phyloP scores from a whole-genome alignment of 2,113 vertebrate species.

The Coturnix japonica region DNA sequence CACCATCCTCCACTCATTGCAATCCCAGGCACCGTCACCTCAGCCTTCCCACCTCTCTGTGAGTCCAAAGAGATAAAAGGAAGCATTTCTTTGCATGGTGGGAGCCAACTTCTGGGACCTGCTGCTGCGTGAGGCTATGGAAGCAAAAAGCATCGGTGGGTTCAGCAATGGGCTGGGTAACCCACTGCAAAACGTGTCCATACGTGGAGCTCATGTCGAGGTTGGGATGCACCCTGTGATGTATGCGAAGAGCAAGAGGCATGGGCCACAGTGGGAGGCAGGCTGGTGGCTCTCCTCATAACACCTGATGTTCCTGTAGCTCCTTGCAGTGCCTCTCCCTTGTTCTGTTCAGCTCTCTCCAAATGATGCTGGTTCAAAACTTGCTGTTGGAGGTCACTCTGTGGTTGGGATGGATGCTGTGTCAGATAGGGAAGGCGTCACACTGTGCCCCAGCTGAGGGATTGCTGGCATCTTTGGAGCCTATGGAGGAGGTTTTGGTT shows the following conservation, averaged over 20 bases:
- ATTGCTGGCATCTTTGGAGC: not conserved
- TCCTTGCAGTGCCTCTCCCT: not conserved
- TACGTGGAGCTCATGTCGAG: not conserved
- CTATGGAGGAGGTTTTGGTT: not conserved
- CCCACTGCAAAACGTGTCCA: not conserved
- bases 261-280: not conserved
- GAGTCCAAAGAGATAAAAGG: not conserved
- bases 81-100: not conserved
- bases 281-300: not conserved
- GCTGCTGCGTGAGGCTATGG: not conserved
- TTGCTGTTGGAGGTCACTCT: not conserved
- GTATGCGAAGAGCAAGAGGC: not conserved
- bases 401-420: not conserved
- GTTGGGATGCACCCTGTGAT: not conserved
- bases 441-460: not conserved
- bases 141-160: not conserved
- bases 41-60: not conserved
- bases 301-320: accelerated
- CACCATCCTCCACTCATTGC: not conserved
- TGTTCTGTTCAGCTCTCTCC: not conserved
- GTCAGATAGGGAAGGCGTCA: not conserved
- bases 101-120: not conserved
- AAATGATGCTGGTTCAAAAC: not conserved
- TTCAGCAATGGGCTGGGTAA: not conserved
- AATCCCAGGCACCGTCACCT: accelerated